Evolutionary conservation across 92 coral and sea anemone genomes (phyloP).

Genomic region (Phymanthus crucifer): DNA sequence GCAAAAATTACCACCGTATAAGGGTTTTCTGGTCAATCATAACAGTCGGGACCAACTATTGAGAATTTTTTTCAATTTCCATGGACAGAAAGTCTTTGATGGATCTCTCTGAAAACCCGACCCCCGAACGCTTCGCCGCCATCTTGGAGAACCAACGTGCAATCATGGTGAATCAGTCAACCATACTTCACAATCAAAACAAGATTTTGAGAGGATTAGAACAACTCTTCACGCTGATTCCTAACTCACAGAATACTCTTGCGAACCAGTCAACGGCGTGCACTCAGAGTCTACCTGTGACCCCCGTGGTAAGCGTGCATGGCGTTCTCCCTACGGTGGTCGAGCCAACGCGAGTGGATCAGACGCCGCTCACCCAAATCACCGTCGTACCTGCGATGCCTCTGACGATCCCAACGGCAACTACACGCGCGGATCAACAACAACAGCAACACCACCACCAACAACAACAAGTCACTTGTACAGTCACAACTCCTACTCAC

Average conservation of each 20-base stretch:
- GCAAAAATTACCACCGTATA: background rate
- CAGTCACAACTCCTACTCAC: conserved; percentile 16
- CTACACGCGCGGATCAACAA: conserved; percentile 40
- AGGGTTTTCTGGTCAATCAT: background rate
- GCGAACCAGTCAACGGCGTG: conserved; percentile 26
- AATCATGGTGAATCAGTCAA: conserved; percentile 91
- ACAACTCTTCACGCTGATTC: conserved; percentile 67
- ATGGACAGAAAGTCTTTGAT: conserved; percentile 44
- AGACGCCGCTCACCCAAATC: conserved; percentile 43
- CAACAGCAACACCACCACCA: conserved; percentile 6
- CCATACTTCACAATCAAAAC: conserved; percentile 88
- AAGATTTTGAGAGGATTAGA: conserved; percentile 88
- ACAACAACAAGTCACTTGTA: conserved; percentile 21
- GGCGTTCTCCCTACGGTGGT: conserved; percentile 50
- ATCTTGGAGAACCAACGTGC: conserved; percentile 98
- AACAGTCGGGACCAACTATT: background rate
- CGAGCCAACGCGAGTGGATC: conserved; percentile 74
- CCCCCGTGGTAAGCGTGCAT: conserved; percentile 34
- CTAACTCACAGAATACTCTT: conserved; percentile 55
- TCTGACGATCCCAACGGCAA: conserved; percentile 1
- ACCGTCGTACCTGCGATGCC: conserved; percentile 46
- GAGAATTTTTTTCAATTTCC: background rate
- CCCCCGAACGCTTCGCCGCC: conserved; percentile 95
- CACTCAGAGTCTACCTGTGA: conserved; percentile 41
- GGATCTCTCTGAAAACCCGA: conserved; percentile 73